Evolutionary conservation across 2,113 vertebrate genomes (phyloP).

Genomic region (Actinemys pallida): DNA sequence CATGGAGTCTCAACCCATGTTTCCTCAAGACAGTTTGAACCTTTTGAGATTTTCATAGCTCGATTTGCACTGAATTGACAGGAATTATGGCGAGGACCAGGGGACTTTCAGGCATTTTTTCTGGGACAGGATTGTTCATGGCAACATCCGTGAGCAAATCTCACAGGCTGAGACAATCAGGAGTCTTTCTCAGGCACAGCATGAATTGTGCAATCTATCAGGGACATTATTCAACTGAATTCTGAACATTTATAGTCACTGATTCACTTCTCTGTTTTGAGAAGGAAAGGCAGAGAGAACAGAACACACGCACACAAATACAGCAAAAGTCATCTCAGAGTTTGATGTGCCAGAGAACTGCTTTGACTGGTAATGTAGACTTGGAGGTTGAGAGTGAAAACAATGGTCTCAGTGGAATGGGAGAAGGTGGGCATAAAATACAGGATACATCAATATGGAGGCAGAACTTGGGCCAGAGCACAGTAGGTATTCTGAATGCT

Average conservation of each 20-base stretch:
- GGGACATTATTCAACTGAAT: background rate
- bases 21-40: background rate
- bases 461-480: background rate
- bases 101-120: background rate
- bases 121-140: background rate
- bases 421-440: background rate
- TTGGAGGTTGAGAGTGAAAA: background rate
- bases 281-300: background rate
- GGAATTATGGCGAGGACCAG: background rate
- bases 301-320: background rate
- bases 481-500: background rate
- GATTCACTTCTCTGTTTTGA: background rate
- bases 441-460: background rate
- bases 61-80: background rate
- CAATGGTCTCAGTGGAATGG: background rate
- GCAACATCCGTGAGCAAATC: background rate
- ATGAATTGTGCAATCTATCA: background rate
- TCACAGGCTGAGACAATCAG: background rate
- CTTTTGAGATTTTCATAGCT: background rate
- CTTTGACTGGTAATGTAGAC: background rate
- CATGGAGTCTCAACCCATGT: background rate
- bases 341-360: background rate
- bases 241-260: background rate
- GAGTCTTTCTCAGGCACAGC: background rate
- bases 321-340: background rate